phyloP scores from a whole-genome alignment of 2,113 vertebrate species.

The Erpornis zantholeuca region DNA sequence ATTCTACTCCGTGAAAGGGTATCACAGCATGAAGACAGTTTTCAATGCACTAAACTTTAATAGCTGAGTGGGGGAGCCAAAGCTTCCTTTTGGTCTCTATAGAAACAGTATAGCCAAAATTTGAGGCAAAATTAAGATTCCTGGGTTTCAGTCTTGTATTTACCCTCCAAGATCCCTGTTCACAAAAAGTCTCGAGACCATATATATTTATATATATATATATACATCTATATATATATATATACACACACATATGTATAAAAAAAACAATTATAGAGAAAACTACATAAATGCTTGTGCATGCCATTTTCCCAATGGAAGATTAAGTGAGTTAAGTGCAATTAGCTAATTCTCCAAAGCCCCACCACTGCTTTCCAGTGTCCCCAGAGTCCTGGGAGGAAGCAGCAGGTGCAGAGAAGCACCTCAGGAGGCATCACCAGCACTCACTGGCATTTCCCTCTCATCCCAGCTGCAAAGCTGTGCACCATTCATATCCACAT shows the following conservation, averaged over 20 bases:
- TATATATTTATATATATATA: neutral
- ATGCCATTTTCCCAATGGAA: neutral
- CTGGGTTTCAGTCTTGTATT: conserved; percentile 80
- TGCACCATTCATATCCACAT: rapidly evolving
- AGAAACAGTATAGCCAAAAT: conserved; percentile 93
- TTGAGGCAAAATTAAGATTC: conserved; percentile 93
- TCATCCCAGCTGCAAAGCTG: neutral
- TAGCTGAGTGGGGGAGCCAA: conserved; percentile 92
- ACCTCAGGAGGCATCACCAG: neutral
- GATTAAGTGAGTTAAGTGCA: conserved; percentile 31
- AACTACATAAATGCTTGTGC: neutral
- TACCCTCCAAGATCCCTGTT: conserved; percentile 60
- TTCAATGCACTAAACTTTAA: conserved; percentile 95
- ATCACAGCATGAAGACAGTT: conserved; percentile 97
- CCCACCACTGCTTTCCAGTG: neutral
- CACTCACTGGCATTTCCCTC: neutral
- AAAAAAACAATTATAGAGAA: neutral
- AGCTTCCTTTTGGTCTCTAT: conserved; percentile 92
- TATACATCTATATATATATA: no score
- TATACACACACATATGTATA: neutral
- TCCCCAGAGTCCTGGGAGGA: conserved; percentile 2
- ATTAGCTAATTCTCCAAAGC: conserved; percentile 59
- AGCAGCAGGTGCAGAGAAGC: neutral
- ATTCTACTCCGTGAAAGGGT: conserved; percentile 94
- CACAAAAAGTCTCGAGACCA: conserved; percentile 59